Evolutionary conservation across 2,888 invertebrate genomes (phyloP).

Genomic region (Diarsia mendica): DNA sequence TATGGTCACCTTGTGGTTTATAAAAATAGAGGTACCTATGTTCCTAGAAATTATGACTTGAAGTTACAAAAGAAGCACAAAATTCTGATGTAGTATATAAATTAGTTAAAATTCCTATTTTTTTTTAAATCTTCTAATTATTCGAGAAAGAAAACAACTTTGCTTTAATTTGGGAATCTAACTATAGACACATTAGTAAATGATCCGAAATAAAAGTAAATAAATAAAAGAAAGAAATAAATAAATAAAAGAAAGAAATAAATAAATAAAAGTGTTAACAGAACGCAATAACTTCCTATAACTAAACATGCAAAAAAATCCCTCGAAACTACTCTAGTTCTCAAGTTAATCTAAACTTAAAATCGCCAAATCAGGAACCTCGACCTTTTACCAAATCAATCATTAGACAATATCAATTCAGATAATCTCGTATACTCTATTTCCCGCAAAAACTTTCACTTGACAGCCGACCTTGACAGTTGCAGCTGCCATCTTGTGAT

Average conservation of each 20-base stretch:
- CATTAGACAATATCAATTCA: conserved; percentile 65
- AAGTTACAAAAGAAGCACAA: conserved; percentile 29
- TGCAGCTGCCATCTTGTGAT: conserved; percentile 65
- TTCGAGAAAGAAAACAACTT: background rate
- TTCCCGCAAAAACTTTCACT: conserved; percentile 72
- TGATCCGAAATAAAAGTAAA: too few species aligned
- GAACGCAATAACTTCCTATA: conserved; percentile 28
- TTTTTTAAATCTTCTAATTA: background rate
- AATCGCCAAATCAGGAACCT: conserved; percentile 64
- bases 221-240: too few species aligned
- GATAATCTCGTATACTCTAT: conserved; percentile 56
- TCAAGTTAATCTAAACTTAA: conserved; percentile 57
- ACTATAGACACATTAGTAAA: background rate
- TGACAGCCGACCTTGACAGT: conserved; percentile 72
- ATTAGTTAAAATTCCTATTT: background rate
- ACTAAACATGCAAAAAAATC: background rate
- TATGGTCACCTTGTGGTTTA: conserved; percentile 58
- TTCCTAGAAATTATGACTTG: conserved; percentile 39
- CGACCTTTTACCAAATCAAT: conserved; percentile 75
- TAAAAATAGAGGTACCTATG: conserved; percentile 27
- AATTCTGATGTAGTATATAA: background rate
- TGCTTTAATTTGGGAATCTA: background rate
- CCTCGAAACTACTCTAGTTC: conserved; percentile 39
- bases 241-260: too few species aligned
- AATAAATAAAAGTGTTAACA: too few species aligned